Percentiles rank a stretch among this genome's conserved stretches.
Conservation (phyloP, 2,113 vertebrate species). For the Australoheros scitulus region DNA sequence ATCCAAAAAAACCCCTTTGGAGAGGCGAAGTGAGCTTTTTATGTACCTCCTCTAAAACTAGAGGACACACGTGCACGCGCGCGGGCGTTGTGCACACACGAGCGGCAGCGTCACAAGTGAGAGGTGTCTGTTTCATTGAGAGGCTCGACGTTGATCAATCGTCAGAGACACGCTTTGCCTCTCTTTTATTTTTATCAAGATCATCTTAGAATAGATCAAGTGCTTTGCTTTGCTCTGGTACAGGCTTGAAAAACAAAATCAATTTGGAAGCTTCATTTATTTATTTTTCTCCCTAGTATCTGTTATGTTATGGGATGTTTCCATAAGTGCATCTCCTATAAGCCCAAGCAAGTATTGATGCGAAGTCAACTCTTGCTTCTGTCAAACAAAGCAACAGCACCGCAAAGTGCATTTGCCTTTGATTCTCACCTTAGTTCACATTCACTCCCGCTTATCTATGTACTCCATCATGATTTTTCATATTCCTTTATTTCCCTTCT, state of each 20-base stretch:
- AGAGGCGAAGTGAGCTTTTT: conserved; percentile 76
- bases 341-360: conserved; percentile 71
- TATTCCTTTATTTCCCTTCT: conserved; percentile 46
- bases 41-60: conserved; percentile 75
- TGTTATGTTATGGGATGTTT: conserved; percentile 70
- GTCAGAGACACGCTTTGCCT: conserved; percentile 71
- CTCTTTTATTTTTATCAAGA: conserved; percentile 68
- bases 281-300: conserved; percentile 66
- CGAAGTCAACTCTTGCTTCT: conserved; percentile 55
- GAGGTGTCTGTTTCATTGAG: conserved; percentile 72
- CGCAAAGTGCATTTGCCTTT: conserved; percentile 54
- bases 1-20: conserved; percentile 76
- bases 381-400: conserved; percentile 62
- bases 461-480: conserved; percentile 62
- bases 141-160: conserved; percentile 70
- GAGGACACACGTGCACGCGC: conserved; percentile 47
- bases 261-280: conserved; percentile 66
- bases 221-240: conserved; percentile 52
- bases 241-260: conserved; percentile 67
- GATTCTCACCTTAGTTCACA: conserved; percentile 37
- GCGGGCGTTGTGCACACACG: background rate
- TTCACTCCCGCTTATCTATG: conserved; percentile 43
- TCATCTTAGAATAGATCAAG: conserved; percentile 74
- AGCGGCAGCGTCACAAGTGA: conserved; percentile 56
- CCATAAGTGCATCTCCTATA: conserved; percentile 65